A percentile compares a stretch with the other conserved stretches of the same genome.
These are phyloP conservation scores for Parazoanthus swiftii DNA, from an alignment of 92 coral and sea anemone genomes.

Conservation along the genomic window DNA sequence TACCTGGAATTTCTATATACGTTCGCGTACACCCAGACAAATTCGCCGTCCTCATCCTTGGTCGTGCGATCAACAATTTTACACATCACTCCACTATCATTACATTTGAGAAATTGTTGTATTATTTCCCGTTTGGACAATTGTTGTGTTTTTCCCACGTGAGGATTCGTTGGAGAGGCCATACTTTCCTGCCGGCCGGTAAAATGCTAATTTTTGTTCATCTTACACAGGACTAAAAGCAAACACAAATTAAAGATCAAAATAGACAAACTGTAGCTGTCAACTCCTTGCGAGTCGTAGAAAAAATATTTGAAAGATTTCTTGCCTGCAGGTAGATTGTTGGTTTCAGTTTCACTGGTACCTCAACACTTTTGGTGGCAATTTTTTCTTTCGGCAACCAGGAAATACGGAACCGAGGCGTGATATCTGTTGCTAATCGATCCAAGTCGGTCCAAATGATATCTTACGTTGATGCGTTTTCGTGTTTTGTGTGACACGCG, in stretches of 20 bases:
- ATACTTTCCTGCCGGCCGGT: neutral
- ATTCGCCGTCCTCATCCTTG: constrained; percentile 35
- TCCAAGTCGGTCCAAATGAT: neutral
- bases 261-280: neutral
- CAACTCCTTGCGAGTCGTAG: neutral
- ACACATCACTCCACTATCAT: constrained; percentile 38
- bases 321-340: constrained; percentile 14
- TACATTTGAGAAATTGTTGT: constrained; percentile 30
- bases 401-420: neutral
- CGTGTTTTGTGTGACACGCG: neutral
- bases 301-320: neutral
- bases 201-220: constrained; percentile 19
- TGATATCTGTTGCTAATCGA: neutral
- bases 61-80: constrained; percentile 28
- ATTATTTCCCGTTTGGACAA: constrained; percentile 9
- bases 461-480: neutral
- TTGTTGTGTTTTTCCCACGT: neutral
- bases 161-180: neutral
- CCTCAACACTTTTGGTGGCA: constrained; percentile 9
- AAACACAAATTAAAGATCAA: constrained; percentile 19
- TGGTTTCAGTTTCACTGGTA: neutral
- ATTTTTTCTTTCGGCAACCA: neutral
- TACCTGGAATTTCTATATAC: constrained; percentile 30
- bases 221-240: neutral
- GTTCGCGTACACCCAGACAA: constrained; percentile 34